Conservation (phyloP, 2,797 vertebrate species). For the Petrocephalus sullivani region DNA sequence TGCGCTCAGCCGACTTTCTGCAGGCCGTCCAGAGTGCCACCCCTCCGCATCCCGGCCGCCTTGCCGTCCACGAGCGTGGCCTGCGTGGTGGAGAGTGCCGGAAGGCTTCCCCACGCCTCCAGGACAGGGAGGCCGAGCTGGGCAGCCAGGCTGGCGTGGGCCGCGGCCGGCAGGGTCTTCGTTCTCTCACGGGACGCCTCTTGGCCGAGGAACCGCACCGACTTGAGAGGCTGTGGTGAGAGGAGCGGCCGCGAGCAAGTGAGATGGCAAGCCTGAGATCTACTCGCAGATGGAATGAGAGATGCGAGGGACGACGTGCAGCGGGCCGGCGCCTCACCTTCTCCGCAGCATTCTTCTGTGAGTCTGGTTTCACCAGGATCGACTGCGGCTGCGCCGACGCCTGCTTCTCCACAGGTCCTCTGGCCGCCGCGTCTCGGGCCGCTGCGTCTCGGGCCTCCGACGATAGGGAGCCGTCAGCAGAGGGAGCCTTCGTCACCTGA, state of each 20-base stretch:
- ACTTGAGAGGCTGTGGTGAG: conserved; percentile 74
- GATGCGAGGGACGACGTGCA: not conserved
- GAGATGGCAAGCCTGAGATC: conserved; percentile 28
- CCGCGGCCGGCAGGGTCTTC: conserved; percentile 62
- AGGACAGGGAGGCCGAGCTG: conserved; percentile 45
- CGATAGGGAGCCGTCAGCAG: conserved; percentile 63
- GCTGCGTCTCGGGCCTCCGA: conserved; percentile 63
- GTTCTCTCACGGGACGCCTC: conserved; percentile 65
- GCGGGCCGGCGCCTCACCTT: conserved; percentile 66
- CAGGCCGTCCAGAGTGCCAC: conserved; percentile 61
- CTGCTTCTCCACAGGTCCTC: conserved; percentile 59
- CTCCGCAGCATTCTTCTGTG: conserved; percentile 68
- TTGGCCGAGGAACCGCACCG: conserved; percentile 83
- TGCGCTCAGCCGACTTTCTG: conserved; percentile 31
- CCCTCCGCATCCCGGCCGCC: conserved; percentile 66
- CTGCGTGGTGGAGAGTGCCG: conserved; percentile 63
- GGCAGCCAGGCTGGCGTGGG: conserved; percentile 47
- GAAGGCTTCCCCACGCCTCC: conserved; percentile 65
- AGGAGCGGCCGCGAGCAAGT: not conserved
- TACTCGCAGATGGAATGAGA: not conserved
- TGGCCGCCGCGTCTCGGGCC: conserved; percentile 57
- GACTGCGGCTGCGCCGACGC: conserved; percentile 69
- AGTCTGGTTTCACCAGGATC: conserved; percentile 87
- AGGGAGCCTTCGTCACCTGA: conserved; percentile 64
- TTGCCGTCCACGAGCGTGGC: conserved; percentile 42